These are phyloP conservation scores for Orbicella faveolata DNA, from an alignment of 64 coral and sea anemone species.

Conservation along the genomic window DNA sequence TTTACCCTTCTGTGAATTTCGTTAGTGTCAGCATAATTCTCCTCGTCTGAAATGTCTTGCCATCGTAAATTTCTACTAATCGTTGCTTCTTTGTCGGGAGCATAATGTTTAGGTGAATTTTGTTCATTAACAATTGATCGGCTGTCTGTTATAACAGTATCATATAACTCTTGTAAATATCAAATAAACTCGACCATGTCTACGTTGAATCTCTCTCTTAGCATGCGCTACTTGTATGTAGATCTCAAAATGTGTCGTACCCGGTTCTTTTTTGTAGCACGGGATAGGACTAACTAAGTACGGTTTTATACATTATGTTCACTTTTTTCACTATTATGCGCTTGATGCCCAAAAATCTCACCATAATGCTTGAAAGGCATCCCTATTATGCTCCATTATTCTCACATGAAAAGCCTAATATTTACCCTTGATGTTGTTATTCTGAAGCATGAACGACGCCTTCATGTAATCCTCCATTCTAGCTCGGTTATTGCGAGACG, in stretches of 20 bases:
- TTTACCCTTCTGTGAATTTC: neutral
- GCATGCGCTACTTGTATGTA: neutral
- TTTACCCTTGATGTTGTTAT: no score
- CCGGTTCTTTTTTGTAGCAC: no score
- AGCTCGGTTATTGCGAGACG: no score
- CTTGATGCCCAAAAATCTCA: no score
- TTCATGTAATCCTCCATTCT: no score
- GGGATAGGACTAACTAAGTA: no score
- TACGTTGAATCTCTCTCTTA: neutral
- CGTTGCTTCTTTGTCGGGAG: constrained; percentile 14
- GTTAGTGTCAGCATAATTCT: neutral
- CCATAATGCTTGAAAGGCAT: no score
- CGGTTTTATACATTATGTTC: no score
- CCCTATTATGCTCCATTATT: no score
- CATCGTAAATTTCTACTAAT: constrained; percentile 7
- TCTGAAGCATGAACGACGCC: no score
- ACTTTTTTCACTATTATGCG: no score
- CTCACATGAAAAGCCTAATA: no score
- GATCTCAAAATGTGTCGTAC: neutral
- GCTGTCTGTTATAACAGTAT: neutral
- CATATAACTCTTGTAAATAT: constrained; percentile 47
- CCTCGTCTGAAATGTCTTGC: neutral
- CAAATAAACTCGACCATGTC: constrained; percentile 19
- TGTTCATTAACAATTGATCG: constrained; percentile 1
- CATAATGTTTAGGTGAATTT: constrained; percentile 6